Conservation (phyloP, 2,113 vertebrate species). For the Thinocorus orbignyianus region DNA sequence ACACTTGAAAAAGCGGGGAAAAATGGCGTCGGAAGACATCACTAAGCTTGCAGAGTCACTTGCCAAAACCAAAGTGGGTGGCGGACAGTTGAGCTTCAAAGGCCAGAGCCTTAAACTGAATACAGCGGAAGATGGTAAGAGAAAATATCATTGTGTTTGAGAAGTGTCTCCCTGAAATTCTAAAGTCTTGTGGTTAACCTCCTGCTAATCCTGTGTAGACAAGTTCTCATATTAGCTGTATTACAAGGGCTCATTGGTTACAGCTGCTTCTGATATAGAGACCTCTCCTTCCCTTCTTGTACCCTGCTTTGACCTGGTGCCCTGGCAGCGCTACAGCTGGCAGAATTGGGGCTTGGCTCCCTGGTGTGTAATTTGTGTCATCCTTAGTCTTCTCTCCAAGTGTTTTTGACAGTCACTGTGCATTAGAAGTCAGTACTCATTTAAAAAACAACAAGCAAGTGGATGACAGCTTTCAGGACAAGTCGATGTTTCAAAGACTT, state of each 20-base stretch:
- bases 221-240: neutral
- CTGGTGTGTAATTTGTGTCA: neutral
- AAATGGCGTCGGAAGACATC: conserved; percentile 94
- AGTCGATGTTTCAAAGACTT: neutral
- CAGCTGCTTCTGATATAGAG: neutral
- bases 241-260: neutral
- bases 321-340: neutral
- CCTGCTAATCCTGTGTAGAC: neutral
- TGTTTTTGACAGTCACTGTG: neutral
- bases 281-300: neutral
- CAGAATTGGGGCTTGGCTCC: neutral
- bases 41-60: conserved; percentile 87
- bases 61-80: conserved; percentile 89
- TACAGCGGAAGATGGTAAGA: conserved; percentile 90
- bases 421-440: neutral
- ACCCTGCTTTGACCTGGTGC: neutral
- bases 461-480: neutral
- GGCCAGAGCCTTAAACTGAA: conserved; percentile 93
- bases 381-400: neutral
- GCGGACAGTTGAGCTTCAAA: conserved; percentile 93
- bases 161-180: neutral
- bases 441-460: neutral
- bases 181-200: neutral
- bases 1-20: neutral
- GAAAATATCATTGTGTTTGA: neutral